phyloP scores from a whole-genome alignment of 2,888 invertebrate genomes.

The Caenorhabditis sp. region DNA sequence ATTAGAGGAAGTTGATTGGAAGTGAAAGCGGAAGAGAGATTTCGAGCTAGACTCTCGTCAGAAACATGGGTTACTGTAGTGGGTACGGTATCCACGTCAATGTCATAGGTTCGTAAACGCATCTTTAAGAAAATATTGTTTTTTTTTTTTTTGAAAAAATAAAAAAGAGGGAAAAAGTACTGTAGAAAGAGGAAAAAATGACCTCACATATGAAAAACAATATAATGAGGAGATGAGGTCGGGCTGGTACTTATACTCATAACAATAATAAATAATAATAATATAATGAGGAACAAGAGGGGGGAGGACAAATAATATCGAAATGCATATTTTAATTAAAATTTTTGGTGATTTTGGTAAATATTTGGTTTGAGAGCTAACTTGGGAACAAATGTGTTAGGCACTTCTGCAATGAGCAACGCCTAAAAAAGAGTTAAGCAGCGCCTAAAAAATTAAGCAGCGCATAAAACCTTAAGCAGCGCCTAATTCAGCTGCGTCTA shows the following conservation, averaged over 20 bases:
- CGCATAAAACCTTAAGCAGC: too few species aligned
- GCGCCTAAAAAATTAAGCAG: too few species aligned
- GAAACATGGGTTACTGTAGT: conserved; percentile 21
- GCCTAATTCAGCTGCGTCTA: too few species aligned
- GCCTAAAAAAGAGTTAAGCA: too few species aligned
- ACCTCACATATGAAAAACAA: neutral
- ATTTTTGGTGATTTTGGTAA: too few species aligned
- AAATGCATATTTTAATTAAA: neutral
- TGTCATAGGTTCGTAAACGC: conserved; percentile 26
- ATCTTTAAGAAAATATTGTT: neutral
- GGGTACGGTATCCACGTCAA: conserved; percentile 17
- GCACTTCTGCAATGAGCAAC: too few species aligned
- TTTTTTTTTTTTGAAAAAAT: neutral
- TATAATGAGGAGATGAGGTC: neutral
- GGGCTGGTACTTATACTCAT: neutral
- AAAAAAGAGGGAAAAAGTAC: neutral
- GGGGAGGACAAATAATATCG: neutral
- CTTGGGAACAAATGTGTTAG: too few species aligned
- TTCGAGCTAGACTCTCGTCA: conserved; percentile 32
- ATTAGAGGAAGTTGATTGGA: conserved; percentile 39
- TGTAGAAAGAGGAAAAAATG: neutral
- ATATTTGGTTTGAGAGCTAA: too few species aligned
- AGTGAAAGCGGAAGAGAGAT: conserved; percentile 7
- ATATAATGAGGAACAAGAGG: neutral
- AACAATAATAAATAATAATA: neutral